A percentile compares a stretch with the other conserved stretches of the same genome.
Conservation (phyloP, 2,888 invertebrate genomes). For the Drosophila formosana region DNA sequence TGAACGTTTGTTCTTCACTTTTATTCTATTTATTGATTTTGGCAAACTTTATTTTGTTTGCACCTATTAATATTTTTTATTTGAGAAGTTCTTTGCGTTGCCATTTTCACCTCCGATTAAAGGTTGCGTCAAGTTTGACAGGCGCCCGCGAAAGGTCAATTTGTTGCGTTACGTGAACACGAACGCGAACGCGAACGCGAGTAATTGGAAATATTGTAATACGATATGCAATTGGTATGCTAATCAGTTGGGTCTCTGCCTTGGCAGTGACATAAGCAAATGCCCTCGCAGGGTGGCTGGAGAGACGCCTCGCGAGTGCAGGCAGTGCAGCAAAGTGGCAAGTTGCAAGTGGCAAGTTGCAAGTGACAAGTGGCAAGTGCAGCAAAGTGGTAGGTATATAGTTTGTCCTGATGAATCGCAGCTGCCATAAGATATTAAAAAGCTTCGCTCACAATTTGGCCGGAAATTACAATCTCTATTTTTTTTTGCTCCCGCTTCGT, state of each 20-base stretch:
- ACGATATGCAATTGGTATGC: constrained; percentile 7
- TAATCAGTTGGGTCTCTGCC: constrained; percentile 11
- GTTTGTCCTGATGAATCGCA: constrained; percentile 45
- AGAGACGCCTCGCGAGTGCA: neutral
- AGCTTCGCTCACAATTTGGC: constrained; percentile 56
- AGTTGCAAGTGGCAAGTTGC: neutral
- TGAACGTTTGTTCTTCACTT: too few species aligned
- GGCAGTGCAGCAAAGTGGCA: neutral
- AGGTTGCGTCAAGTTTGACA: neutral
- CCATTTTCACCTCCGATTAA: too few species aligned
- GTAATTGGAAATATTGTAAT: constrained; percentile 11
- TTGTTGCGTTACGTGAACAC: neutral
- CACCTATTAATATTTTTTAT: too few species aligned
- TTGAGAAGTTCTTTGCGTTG: too few species aligned
- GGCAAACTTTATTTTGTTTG: too few species aligned
- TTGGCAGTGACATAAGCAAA: constrained; percentile 18
- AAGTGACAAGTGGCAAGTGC: neutral
- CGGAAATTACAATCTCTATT: constrained; percentile 53
- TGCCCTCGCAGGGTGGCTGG: too few species aligned
- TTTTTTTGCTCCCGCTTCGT: constrained; percentile 11
- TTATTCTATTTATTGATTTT: too few species aligned
- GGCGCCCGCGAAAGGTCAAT: neutral
- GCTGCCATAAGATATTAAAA: constrained; percentile 55
- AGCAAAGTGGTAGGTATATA: constrained; percentile 11
- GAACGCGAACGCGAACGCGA: too few species aligned